Evolutionary conservation across 37 sponge, comb jelly and placozoan species (phyloP), one percentile per base, ranked within the genome.

Genomic region (Ephydatia muelleri): DNA sequence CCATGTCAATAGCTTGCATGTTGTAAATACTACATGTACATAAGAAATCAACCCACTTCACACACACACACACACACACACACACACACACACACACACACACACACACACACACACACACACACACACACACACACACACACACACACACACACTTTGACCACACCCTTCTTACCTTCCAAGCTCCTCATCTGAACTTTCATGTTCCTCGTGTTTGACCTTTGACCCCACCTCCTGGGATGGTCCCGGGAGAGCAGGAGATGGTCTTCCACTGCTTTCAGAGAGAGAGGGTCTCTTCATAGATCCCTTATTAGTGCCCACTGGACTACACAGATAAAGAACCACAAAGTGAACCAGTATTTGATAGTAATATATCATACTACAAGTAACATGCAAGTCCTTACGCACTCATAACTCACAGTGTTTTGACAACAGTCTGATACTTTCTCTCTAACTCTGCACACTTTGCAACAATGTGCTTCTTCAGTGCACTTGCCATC

Each of bases 361-460:
- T n/a, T n/a, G n/a, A n/a, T n/a, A n/a, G n/a, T n/a, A n/a, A n/a
- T n/a, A n/a, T n/a, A n/a, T n/a, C 28, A 78, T 78, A 43, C 40
- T 11, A 14, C n/a, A 12, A 5, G 21, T 23, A 12, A 26, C 21
- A 25, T 11, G 4, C 27, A 25, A 82, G 5, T 37, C 3, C n/a
- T 29, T 8, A 82, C 72, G 23, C 23, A 8, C 30, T 32, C 70
- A 68, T 67, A 68, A 31, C 57, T 5, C 38, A 76, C 67, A 8
- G 13, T 2, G 66, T 80, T 66, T 72, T 73, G 38, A 32, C 83
- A 4, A 73, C 85, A 3, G 85, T 84, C 27, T 84, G 84, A 38
- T 47, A 84, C 76, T 68, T 89, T 64, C 80, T 89, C 74, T 85
- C 85, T 67, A 89, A 65, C 66, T 89, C 90, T 0, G 75, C 34